Base-by-base conservation (phyloP, 2,888 invertebrate species). In the Amorpha juglandis region DNA sequence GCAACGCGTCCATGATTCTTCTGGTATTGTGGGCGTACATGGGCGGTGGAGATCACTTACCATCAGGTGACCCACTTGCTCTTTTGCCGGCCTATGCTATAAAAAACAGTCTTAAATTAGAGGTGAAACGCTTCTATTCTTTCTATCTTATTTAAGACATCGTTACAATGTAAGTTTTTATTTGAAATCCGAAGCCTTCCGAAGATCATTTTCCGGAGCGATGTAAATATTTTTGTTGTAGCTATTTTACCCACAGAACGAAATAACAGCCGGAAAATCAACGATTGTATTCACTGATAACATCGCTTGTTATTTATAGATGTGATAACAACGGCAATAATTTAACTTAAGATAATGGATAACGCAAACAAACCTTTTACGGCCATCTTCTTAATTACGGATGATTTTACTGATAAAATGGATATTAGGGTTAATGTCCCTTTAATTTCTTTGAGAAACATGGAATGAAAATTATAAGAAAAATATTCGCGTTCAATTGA, bases 331-430 rank as follows among this genome's bases (percentile, higher is more conserved):
- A 7, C 78, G 74, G 81, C 88, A 87, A 92, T 92, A 91, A 92
- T 92, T 91, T 90, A 91, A 89, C 88, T 82, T 87, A 83, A 78
- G 70, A 71, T 86, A 89, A 91, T 92, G 89, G 88, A 79, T 75
- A 78, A 83, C 80, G 87, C 88, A 88, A 86, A 86, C 84, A 83
- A 79, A 81, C 75, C 74, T 84, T 84, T 83, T 83, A 81, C 82
- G 79, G 83, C 86, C 80, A 79, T 79, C 80, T 82, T 80, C 76
- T 74, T 73, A 72, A 58, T 58, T 58, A 9, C 58, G 7, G 63
- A 35, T 50, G 48, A 11, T 63, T 16, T 63, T 50, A 35, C 19
- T 63, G 48, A 50, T 48, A 63, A 48, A 47, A 47, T 33, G 27
- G 35, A 14, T 55, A 47, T 63, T 48, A 62, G 7, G 11, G 35